phyloP scores from a whole-genome alignment of 1,140 invertebrate genomes.

The Papilio polyxenes region DNA sequence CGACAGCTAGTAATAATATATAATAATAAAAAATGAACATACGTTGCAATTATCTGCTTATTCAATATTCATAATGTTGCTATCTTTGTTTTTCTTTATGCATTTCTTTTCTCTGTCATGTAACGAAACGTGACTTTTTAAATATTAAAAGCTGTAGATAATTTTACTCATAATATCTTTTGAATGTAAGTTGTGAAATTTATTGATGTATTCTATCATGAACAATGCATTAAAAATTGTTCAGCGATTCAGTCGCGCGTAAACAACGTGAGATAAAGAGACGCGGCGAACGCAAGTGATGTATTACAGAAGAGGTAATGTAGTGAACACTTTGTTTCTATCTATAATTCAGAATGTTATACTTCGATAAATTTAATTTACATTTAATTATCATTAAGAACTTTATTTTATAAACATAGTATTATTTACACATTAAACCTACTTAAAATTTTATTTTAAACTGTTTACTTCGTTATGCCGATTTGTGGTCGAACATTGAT shows the following conservation, averaged over 20 bases:
- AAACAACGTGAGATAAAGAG: not conserved
- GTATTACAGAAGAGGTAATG: constrained; percentile 18
- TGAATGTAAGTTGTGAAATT: not conserved
- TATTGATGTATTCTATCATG: not conserved
- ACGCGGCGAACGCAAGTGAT: not conserved
- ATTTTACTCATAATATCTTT: not conserved
- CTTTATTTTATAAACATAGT: too few relatives aligned
- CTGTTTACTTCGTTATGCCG: too few relatives aligned
- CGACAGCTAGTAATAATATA: too few relatives aligned
- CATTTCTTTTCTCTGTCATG: not conserved
- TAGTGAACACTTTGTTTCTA: not conserved
- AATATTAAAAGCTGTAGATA: too few relatives aligned
- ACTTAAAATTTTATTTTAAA: too few relatives aligned
- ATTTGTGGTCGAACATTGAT: too few relatives aligned
- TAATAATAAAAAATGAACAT: too few relatives aligned
- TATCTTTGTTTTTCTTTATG: not conserved
- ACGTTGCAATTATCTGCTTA: not conserved
- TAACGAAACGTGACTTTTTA: not conserved
- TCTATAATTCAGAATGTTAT: not conserved
- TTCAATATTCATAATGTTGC: not conserved
- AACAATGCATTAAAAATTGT: constrained; percentile 19
- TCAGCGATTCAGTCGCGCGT: not conserved
- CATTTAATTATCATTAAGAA: too few relatives aligned
- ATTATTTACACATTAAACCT: too few relatives aligned
- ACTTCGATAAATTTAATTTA: not conserved